These are phyloP conservation scores for Seira sanloemensis DNA, from an alignment of 2,888 invertebrate species.

Conservation along the genomic window DNA sequence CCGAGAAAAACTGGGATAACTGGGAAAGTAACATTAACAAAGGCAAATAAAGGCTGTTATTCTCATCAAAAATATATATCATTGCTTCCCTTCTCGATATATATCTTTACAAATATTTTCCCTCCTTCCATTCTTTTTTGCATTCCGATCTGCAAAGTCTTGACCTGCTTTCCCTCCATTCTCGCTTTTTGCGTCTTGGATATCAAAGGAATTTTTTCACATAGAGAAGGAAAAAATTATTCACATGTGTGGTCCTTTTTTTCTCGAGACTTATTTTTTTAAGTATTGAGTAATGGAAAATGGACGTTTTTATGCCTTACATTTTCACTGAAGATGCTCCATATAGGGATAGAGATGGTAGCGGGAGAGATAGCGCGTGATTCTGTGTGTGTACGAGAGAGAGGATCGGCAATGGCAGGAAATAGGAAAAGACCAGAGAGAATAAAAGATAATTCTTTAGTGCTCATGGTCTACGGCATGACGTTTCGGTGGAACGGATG, in stretches of 20 bases:
- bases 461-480: not conserved
- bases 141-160: constrained; percentile 68
- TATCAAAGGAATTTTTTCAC: not conserved
- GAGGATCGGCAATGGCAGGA: not conserved
- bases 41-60: not conserved
- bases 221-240: constrained; percentile 12
- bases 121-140: constrained; percentile 1
- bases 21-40: constrained; percentile 44
- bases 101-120: not conserved
- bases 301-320: not conserved
- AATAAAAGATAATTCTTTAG: not conserved
- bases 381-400: no score
- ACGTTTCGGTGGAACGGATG: not conserved
- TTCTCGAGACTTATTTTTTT: not conserved
- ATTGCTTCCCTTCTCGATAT: not conserved
- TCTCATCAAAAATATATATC: not conserved
- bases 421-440: not conserved
- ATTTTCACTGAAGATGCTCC: not conserved
- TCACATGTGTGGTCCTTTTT: constrained; percentile 5
- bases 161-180: constrained; percentile 64
- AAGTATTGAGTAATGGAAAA: not conserved
- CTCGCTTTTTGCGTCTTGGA: not conserved
- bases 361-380: no score
- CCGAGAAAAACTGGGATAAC: constrained; percentile 5
- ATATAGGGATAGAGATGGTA: no score